Evolutionary conservation across 1,140 invertebrate species (phyloP), one percentile per base, ranked within the genome.

Genomic region (Batillaria attramentaria): DNA sequence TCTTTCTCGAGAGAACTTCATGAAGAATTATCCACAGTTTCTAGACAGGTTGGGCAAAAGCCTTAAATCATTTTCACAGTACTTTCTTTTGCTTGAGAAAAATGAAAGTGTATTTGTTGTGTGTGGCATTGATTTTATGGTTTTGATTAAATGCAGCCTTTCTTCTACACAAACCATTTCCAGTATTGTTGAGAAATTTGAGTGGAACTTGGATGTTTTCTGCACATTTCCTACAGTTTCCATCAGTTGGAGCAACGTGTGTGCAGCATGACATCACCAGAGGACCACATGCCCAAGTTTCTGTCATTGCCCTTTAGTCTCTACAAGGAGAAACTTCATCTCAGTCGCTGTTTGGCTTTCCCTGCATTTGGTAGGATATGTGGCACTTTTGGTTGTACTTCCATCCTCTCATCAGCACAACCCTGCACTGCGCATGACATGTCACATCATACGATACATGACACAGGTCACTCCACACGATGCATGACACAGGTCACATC

Each of bases 281-380:
- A 57, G 24, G 57, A 65, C n/a, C 28, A 20, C 37, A 28, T 75
- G 37, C 73, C 73, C 5, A n/a, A 18, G 20, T 75, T 75, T 37
- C 73, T 75, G 4, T 39, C 24, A n/a, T 1, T 75, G 24, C 73
- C 73, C 37, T 75, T 75, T 39, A 75, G 73, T 18, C 73, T 75
- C 18, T 39, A 75, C 73, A 37, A 42, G 24, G 73, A 75, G 73
- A 75, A 75, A 28, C 20, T 65, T n/a, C 73, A 75, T 28, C 73
- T 75, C 1, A 24, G 62, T 57, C 0, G 24, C 57, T 75, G 54
- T 42, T 57, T 73, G 46, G 46, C 54, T 28, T 35, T 39, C 33
- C 20, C 8, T 8, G 31, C 33, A 6, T 73, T 73, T 33, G 46
- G 72, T 73, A 8, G 33, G 57, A 60, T 20, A 54, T 2, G n/a